phyloP scores from a whole-genome alignment of 2,797 vertebrate genomes.

The Anguilla marmorata region DNA sequence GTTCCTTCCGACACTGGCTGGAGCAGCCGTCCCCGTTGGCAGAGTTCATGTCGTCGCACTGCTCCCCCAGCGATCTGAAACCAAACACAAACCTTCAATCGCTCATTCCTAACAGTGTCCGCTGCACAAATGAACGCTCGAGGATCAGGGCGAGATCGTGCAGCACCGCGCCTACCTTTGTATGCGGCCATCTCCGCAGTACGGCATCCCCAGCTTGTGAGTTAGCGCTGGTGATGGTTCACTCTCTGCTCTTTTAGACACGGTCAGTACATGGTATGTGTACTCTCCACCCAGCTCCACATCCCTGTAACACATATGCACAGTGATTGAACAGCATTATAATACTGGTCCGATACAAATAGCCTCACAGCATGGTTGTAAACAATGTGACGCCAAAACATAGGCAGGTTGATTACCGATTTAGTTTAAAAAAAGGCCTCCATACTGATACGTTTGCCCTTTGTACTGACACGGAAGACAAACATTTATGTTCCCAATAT shows the following conservation, averaged over 20 bases:
- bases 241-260: constrained; percentile 72
- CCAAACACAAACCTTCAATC: not conserved
- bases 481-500: too few relatives aligned
- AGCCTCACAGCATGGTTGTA: not conserved
- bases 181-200: constrained; percentile 82
- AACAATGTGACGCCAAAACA: too few relatives aligned
- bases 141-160: not conserved
- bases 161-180: constrained; percentile 72
- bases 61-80: constrained; percentile 77
- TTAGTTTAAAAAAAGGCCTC: too few relatives aligned
- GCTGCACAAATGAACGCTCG: too few relatives aligned
- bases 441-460: too few relatives aligned
- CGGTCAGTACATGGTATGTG: constrained; percentile 71
- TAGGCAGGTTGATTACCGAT: too few relatives aligned
- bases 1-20: constrained; percentile 78
- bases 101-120: not conserved
- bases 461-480: too few relatives aligned
- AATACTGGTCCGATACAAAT: not conserved
- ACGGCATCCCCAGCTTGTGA: constrained; percentile 76
- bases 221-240: constrained; percentile 72
- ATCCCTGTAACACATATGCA: constrained; percentile 65
- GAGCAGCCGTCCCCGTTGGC: constrained; percentile 82
- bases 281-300: constrained; percentile 65
- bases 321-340: not conserved
- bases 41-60: constrained; percentile 85